Evolutionary conservation across 2,888 invertebrate species (phyloP).

Genomic region (Eutolmus rufibarbis): DNA sequence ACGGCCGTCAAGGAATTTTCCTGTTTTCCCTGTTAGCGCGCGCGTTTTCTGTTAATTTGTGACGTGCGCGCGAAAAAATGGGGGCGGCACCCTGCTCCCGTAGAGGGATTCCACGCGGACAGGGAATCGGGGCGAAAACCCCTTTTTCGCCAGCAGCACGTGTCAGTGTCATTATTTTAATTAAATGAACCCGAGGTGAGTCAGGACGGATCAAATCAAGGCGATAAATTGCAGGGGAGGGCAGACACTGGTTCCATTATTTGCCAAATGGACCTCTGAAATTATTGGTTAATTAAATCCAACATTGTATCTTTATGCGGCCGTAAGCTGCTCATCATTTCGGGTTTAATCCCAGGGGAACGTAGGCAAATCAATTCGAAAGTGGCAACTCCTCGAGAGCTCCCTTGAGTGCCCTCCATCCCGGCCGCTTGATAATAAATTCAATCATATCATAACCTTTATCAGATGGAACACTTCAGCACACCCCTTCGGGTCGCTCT

Average conservation of each 20-base stretch:
- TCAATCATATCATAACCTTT: slow-evolving; percentile 39
- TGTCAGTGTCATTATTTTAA: slow-evolving; percentile 40
- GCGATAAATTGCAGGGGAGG: not conserved
- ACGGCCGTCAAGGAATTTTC: not conserved
- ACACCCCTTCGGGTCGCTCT: not conserved
- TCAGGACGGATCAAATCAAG: slow-evolving; percentile 20
- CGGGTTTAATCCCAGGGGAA: not conserved
- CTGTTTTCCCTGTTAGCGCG: not conserved
- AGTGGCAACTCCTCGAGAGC: not conserved
- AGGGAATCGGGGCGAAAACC: not conserved
- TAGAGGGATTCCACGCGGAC: not conserved
- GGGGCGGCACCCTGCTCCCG: not conserved
- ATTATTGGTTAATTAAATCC: slow-evolving; percentile 18
- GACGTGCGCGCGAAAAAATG: slow-evolving; percentile 21
- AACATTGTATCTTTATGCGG: not conserved
- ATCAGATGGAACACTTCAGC: slow-evolving; percentile 34
- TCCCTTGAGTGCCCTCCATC: slow-evolving; percentile 10
- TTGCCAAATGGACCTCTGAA: not conserved
- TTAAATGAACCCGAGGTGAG: slow-evolving; percentile 21
- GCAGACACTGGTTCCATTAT: not conserved
- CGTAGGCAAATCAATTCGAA: slow-evolving; percentile 13
- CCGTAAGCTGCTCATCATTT: not conserved
- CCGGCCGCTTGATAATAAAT: slow-evolving; percentile 6
- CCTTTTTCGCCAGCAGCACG: not conserved
- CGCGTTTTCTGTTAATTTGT: not conserved